Evolutionary conservation across 1,140 invertebrate genomes (phyloP).

Genomic region (Pissodes strobi): DNA sequence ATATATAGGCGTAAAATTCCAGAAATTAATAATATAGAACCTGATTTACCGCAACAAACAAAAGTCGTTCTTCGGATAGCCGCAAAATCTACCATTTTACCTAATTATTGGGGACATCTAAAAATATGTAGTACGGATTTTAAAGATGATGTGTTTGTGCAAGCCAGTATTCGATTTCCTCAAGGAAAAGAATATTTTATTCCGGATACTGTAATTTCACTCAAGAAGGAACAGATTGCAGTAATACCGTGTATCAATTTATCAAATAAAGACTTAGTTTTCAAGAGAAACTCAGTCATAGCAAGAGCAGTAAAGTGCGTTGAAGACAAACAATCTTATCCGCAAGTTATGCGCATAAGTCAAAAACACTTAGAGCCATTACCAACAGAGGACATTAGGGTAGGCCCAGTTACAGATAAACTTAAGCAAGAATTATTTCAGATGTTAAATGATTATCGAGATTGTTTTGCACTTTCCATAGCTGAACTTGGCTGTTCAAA

Average conservation of each 20-base stretch:
- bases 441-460: neutral
- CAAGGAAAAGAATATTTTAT: neutral
- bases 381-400: neutral
- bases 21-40: neutral
- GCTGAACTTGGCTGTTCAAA: neutral
- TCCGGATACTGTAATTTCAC: neutral
- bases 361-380: neutral
- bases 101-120: no score
- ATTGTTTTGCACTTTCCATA: neutral
- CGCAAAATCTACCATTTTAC: no score
- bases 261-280: neutral
- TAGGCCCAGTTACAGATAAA: neutral
- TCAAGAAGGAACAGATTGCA: no score
- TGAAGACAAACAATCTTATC: neutral
- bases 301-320: neutral
- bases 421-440: neutral
- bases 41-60: neutral
- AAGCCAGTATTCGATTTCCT: neutral
- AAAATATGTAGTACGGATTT: no score
- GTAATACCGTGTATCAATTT: neutral
- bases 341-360: neutral
- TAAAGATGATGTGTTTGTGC: neutral
- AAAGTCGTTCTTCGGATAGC: neutral
- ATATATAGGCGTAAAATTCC: neutral
- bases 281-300: neutral